A percentile compares a stretch with the other conserved stretches of the same genome.
phyloP scores from a whole-genome alignment of 2,888 invertebrate species.

The Yponomeuta cagnagella region DNA sequence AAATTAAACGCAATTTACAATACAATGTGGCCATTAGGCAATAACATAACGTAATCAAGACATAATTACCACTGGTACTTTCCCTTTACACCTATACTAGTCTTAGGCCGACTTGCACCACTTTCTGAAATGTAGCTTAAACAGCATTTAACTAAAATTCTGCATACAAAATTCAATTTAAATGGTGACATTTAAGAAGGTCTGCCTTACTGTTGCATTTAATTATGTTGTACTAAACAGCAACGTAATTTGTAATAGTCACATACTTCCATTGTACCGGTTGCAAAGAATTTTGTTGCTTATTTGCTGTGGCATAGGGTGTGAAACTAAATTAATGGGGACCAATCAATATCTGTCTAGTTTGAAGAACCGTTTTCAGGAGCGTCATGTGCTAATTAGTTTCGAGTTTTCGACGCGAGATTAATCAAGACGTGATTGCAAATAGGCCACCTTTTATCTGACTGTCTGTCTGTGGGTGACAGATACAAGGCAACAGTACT shows the following conservation, averaged over 20 bases:
- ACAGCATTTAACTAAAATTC: no score
- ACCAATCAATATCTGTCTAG: neutral
- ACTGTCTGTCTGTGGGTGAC: no score
- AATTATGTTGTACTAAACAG: neutral
- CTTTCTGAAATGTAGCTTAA: no score
- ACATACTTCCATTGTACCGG: neutral
- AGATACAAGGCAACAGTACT: no score
- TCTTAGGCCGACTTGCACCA: no score
- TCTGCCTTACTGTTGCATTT: neutral
- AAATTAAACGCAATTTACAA: neutral
- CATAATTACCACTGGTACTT: neutral
- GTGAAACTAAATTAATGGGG: neutral
- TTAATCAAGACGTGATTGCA: no score
- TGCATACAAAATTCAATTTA: no score
- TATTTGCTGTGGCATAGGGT: neutral
- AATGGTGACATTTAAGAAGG: no score
- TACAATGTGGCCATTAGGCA: neutral
- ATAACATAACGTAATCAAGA: neutral
- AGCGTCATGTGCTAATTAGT: no score
- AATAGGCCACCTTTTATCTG: no score
- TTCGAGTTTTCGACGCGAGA: no score
- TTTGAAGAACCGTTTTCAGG: neutral
- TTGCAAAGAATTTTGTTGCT: neutral
- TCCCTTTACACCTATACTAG: no score
- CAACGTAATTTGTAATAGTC: neutral